Evolutionary conservation across 1,140 invertebrate species (phyloP), one percentile per base, ranked within the genome.

Genomic region (Hypsibius dujardini): DNA sequence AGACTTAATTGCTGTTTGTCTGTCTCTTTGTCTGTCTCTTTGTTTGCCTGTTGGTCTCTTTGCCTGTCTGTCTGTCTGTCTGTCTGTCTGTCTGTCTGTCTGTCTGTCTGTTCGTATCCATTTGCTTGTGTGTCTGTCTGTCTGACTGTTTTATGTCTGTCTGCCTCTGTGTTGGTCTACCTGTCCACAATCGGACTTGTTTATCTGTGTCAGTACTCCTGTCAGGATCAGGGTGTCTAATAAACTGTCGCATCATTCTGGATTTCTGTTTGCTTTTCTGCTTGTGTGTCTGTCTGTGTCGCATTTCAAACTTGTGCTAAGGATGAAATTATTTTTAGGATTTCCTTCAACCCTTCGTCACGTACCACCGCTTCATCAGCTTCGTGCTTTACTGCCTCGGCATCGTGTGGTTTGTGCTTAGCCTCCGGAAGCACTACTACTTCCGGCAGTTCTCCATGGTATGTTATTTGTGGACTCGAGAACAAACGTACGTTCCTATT

Each of bases 351-450:
- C 88, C 90, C 76, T 83, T 98, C 77, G 88, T 98, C 70, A 91
- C 88, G 42, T 98, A 98, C 80, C 95, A 98, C 79, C 86, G 95
- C 47, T 95, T 99, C 81, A 90, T 99, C 73, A 97, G 94, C 60
- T 98, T 99, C 81, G 88, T 87, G 74, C 82, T 99, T 70, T 99
- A 99, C 80, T 92, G 92, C 75, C 83, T 89, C 76, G 96, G 95
- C 42, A 95, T 99, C 80, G 91, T 98, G 59, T 95, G 91, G 88
- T 99, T 99, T 81, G 95, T 98, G 3, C 82, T 98, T 12, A 96
- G 91, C 47, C 85, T 98, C 7, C 90, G 94, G 59, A 96, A 97
- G 80, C 91, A 92, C 74, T 95, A 96, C 79, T 97, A 98, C 80
- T 90, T 98, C 83, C 88, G 93, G 74, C 95, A 99, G 81, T 99